phyloP scores from a whole-genome alignment of 2,113 vertebrate species.

The Rhinogobius similis region DNA sequence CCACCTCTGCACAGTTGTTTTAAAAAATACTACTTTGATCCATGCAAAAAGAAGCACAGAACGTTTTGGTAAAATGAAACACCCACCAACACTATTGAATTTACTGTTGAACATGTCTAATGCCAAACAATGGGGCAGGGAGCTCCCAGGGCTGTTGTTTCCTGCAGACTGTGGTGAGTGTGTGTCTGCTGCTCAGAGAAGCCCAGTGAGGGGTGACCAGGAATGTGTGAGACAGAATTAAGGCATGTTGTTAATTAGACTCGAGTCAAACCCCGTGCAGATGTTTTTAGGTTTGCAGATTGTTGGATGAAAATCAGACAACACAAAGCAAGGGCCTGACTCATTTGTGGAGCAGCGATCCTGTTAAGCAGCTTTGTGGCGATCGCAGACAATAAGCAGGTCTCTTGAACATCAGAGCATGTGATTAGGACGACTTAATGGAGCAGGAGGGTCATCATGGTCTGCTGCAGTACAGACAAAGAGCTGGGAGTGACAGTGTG shows the following conservation, averaged over 20 bases:
- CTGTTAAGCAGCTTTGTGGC: slow-evolving; percentile 45
- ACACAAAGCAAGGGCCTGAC: slow-evolving; percentile 29
- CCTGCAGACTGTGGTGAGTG: slow-evolving; percentile 29
- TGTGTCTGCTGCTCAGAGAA: slow-evolving; percentile 25
- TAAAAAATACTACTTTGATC: slow-evolving; percentile 29
- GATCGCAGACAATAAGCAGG: slow-evolving; percentile 43
- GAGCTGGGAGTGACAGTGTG: slow-evolving; percentile 30
- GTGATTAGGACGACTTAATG: slow-evolving; percentile 51
- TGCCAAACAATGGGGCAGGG: slow-evolving; percentile 50
- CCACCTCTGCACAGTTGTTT: too few species aligned
- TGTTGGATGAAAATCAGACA: slow-evolving; percentile 10
- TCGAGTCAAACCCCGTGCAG: slow-evolving; percentile 53
- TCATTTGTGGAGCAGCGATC: slow-evolving; percentile 29
- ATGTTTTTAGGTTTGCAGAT: slow-evolving; percentile 47
- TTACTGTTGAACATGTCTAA: slow-evolving; percentile 49
- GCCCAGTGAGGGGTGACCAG: slow-evolving; percentile 67
- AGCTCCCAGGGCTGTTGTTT: slow-evolving; percentile 44
- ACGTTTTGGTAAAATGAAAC: slow-evolving; percentile 38
- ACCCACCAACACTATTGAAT: slow-evolving; percentile 47
- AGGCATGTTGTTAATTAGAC: slow-evolving; percentile 65
- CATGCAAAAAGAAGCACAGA: background rate
- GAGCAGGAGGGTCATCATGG: slow-evolving; percentile 32
- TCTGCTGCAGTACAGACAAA: slow-evolving; percentile 2
- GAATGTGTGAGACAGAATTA: slow-evolving; percentile 71
- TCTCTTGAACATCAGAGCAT: slow-evolving; percentile 41